These are phyloP conservation scores for Gymnodraco acuticeps DNA, from an alignment of 2,797 vertebrate genomes.

Conservation along the genomic window DNA sequence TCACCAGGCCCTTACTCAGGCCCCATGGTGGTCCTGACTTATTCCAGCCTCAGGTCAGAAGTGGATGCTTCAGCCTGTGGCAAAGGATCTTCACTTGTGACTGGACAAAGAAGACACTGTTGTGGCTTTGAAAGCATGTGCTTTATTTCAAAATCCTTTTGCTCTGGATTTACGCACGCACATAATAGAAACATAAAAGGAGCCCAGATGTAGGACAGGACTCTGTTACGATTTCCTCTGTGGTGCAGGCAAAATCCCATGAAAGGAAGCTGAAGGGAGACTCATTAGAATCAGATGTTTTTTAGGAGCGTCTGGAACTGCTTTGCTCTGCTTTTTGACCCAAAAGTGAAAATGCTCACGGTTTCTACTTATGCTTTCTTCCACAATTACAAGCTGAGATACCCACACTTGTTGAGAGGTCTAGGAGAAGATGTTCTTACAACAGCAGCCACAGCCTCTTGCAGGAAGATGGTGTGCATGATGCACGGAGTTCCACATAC, in stretches of 20 bases:
- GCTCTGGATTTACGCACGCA: constrained; percentile 8
- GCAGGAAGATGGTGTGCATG: neutral
- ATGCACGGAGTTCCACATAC: neutral
- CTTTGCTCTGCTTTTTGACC: constrained; percentile 18
- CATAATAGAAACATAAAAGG: constrained; percentile 8
- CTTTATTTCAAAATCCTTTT: constrained; percentile 17
- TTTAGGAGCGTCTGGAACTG: constrained; percentile 39
- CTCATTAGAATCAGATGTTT: constrained; percentile 22
- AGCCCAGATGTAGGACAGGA: constrained; percentile 30
- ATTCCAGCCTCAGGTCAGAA: constrained; percentile 15
- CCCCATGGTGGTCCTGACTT: constrained; percentile 9
- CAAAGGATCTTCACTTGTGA: constrained; percentile 26
- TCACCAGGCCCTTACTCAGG: constrained; percentile 30
- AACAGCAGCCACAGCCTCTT: neutral
- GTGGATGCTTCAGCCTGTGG: neutral
- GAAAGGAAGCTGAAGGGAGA: neutral
- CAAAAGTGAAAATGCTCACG: constrained; percentile 7
- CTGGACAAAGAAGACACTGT: constrained; percentile 49
- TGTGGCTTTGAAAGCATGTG: neutral
- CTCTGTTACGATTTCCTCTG: constrained; percentile 22
- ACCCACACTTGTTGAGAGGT: neutral
- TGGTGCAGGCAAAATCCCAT: neutral
- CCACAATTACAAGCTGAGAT: neutral
- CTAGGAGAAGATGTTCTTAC: neutral
- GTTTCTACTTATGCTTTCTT: neutral